phyloP scores from a whole-genome alignment of 2,888 invertebrate genomes.

The Megastigmus dorsalis region DNA sequence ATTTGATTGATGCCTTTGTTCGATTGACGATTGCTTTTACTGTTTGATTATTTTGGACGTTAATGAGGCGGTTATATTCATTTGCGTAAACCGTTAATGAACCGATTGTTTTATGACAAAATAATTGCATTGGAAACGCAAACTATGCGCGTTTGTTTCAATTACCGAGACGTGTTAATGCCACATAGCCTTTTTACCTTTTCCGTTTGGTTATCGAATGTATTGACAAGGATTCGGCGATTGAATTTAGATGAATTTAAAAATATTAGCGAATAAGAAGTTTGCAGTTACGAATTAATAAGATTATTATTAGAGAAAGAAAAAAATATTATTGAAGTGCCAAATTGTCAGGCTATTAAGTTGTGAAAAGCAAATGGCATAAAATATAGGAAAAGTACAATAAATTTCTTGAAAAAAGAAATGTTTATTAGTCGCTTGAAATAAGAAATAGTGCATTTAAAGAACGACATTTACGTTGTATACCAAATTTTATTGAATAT shows the following conservation, averaged over 20 bases:
- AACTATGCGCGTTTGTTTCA: background rate
- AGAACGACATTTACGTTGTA: slow-evolving; percentile 1
- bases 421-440: slow-evolving; percentile 20
- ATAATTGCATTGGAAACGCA: background rate
- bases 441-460: slow-evolving; percentile 19
- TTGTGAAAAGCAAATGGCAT: slow-evolving; percentile 47
- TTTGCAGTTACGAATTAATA: slow-evolving; percentile 19
- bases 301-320: background rate
- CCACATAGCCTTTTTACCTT: background rate
- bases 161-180: background rate
- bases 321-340: slow-evolving; percentile 38
- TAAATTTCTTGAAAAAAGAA: background rate
- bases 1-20: background rate
- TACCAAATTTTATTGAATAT: slow-evolving; percentile 19
- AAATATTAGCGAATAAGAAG: slow-evolving; percentile 9
- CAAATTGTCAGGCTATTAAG: slow-evolving; percentile 41
- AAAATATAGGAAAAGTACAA: slow-evolving; percentile 3
- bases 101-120: background rate
- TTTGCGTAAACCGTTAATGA: background rate
- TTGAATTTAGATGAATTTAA: slow-evolving; percentile 21
- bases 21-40: background rate
- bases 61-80: background rate
- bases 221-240: background rate
- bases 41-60: background rate
- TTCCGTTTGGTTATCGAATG: background rate